Percentiles rank a stretch among this genome's conserved stretches.
Evolutionary conservation across 2,888 invertebrate species (phyloP).

Genomic region (Hybos culiciformis): DNA sequence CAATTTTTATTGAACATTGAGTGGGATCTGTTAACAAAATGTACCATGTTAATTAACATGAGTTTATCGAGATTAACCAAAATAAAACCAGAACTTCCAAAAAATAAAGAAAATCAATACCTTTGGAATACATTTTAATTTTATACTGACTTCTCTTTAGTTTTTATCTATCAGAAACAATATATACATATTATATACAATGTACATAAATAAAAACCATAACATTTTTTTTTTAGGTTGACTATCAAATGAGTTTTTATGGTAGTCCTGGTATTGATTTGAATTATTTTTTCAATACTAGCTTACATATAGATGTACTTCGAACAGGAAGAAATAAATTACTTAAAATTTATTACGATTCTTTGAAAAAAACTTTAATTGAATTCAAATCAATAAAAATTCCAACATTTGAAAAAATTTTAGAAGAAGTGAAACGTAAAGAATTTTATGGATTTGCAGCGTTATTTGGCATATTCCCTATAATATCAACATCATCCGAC

Average conservation of each 20-base stretch:
- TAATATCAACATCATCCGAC: slow-evolving; percentile 30
- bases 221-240: slow-evolving; percentile 19
- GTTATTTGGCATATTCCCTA: slow-evolving; percentile 30
- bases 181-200: no score
- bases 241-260: slow-evolving; percentile 31
- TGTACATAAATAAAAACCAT: no score
- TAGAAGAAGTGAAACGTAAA: slow-evolving; percentile 23
- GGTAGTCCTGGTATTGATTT: slow-evolving; percentile 33
- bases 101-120: no score
- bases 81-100: no score
- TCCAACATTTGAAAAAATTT: slow-evolving; percentile 25
- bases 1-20: no score
- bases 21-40: no score
- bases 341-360: slow-evolving; percentile 22
- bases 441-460: slow-evolving; percentile 32
- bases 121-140: no score
- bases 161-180: no score
- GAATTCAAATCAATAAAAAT: slow-evolving; percentile 12
- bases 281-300: slow-evolving; percentile 32
- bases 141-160: no score
- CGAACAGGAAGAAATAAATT: slow-evolving; percentile 22
- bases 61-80: no score
- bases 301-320: slow-evolving; percentile 23
- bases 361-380: slow-evolving; percentile 19
- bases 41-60: no score